Base-by-base conservation (phyloP, 2,888 invertebrate genomes). In the Myopa testacea region DNA sequence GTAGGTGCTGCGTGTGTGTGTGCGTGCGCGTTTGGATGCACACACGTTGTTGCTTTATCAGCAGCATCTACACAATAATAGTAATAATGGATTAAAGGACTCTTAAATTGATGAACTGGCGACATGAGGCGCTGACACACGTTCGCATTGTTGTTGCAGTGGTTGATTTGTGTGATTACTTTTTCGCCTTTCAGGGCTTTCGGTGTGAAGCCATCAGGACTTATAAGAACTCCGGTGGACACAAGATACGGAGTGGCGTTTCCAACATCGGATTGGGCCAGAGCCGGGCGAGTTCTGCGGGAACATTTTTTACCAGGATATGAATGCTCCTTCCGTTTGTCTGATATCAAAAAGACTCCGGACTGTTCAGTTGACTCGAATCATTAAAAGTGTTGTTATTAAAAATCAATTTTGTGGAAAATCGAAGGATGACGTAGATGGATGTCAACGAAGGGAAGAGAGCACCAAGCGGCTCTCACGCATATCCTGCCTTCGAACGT, bases 51-150 rank as follows among this genome's bases (percentile, higher is more conserved):
- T 69, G 69, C 50, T 69, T 67, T 50, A 50, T 50, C 72, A 72
- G 38, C 37, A 58, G n/a, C 72, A 72, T 72, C 58, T 72, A 60
- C 40, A 58, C 71, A 26, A 12, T 71, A 38, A 60, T 72, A 60
- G 1, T n/a, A n/a, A 55, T 16, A 16, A 60, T 19, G 37, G 72
- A 72, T 58, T 72, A 72, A 72, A 40, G 55, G 58, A 60, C 72
- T 40, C 60, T 60, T 14, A 12, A 58, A 38, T 40, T 60, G 72
- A 72, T 72, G 60, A 72, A 72, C 60, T 72, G 72, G 60, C 60
- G 62, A 40, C 72, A 72, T 8, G 60, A 60, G 71, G 58, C 38
- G 34, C 71, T 58, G 69, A 69, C 69, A 50, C 50, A 50, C 69
- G 52, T 52, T 26, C 50, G n/a, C 26, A 4, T 45, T 69, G 19